Conservation (phyloP, 2,888 invertebrate genomes). For the Macrosiphum euphorbiae region DNA sequence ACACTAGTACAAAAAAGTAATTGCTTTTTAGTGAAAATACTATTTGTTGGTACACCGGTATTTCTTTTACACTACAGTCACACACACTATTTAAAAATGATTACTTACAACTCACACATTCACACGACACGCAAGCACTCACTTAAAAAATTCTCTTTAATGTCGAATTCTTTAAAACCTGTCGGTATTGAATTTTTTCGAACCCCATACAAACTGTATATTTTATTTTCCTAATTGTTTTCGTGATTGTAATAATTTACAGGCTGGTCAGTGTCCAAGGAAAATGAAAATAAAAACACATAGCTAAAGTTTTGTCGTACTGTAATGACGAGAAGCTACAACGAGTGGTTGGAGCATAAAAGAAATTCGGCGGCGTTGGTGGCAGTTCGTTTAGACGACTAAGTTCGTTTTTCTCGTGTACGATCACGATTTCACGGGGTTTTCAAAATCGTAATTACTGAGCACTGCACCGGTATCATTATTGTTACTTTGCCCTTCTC, state of each 20-base stretch:
- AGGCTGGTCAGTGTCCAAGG: background rate
- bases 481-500: background rate
- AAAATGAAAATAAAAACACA: background rate
- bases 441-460: background rate
- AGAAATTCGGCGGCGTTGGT: background rate
- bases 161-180: background rate
- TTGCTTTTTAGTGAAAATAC: background rate
- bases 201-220: background rate
- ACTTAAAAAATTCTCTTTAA: background rate
- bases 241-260: background rate
- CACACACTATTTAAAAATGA: background rate
- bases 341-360: background rate
- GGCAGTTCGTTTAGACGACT: background rate
- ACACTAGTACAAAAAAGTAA: background rate
- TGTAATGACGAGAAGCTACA: background rate
- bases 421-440: background rate
- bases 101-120: background rate
- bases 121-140: background rate
- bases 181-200: background rate
- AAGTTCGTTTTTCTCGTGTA: background rate
- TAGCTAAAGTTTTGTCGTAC: background rate
- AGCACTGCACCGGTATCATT: background rate
- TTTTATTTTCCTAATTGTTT: background rate
- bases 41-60: background rate
- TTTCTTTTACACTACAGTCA: background rate